These are phyloP conservation scores for Argopecten irradians DNA, from an alignment of 1,140 invertebrate species.

Conservation along the genomic window DNA sequence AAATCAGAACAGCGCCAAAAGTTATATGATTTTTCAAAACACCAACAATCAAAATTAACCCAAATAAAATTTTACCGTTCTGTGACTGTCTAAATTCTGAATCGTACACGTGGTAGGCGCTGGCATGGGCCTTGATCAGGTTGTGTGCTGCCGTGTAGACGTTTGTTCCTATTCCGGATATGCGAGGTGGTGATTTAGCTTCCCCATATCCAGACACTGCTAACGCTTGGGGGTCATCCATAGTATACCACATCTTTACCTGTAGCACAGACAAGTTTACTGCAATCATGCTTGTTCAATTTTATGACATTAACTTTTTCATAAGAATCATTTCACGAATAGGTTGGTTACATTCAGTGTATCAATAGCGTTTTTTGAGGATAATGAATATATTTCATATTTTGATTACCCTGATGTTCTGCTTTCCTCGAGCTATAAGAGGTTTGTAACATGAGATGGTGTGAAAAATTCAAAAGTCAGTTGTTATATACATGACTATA, in stretches of 20 bases:
- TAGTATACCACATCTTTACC: slow-evolving; percentile 76
- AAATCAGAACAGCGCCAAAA: slow-evolving; percentile 42
- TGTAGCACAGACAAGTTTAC: slow-evolving; percentile 35
- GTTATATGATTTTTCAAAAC: slow-evolving; percentile 39
- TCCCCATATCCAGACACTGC: slow-evolving; percentile 63
- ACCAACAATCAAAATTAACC: slow-evolving; percentile 26
- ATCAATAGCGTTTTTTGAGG: background rate
- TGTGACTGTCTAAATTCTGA: slow-evolving; percentile 57
- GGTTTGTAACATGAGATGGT: background rate
- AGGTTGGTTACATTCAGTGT: background rate
- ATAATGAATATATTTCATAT: background rate
- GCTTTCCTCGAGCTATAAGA: background rate
- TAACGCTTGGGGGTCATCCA: slow-evolving; percentile 74
- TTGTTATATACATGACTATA: too few relatives aligned
- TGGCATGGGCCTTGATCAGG: slow-evolving; percentile 68
- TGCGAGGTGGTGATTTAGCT: slow-evolving; percentile 55
- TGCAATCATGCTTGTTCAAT: too few relatives aligned
- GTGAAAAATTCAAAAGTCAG: too few relatives aligned
- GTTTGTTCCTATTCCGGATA: slow-evolving; percentile 35
- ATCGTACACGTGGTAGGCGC: slow-evolving; percentile 61
- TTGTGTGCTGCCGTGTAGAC: slow-evolving; percentile 65
- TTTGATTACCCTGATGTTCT: background rate
- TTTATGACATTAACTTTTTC: background rate
- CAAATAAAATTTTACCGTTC: slow-evolving; percentile 57
- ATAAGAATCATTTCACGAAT: background rate